Evolutionary conservation across 1,140 invertebrate species (phyloP), one percentile per base, ranked within the genome.

Genomic region (Drosophila sp.): DNA sequence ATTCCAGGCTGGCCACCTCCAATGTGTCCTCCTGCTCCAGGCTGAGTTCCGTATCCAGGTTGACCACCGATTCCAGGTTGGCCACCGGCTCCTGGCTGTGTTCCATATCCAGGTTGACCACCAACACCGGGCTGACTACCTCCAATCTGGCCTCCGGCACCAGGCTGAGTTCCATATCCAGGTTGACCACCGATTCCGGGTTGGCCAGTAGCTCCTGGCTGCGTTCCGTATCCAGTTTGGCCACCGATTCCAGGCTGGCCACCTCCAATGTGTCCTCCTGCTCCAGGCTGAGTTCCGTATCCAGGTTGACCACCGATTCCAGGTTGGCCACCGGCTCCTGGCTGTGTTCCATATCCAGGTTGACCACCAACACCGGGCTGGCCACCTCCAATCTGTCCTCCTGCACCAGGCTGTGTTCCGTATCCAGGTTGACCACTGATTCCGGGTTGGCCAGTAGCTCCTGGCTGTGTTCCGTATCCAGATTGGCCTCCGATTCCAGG

Each of bases 351-450:
- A 2, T 17, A 17, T 38, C 62, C 60, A 0, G 71, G 38, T 33
- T 71, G 69, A 7, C 11, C 60, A n/a, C 38, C 33, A 25, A 17
- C 23, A 8, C 66, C 71, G 1, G 66, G 40, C 5, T 56, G 54
- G 30, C 1, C 3, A 0, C 30, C 35, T 25, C 44, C 47, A 4
- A n/a, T 1, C 10, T 71, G 57, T 1, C 66, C 62, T 8, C 66
- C 72, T 25, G 8, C 29, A 25, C 74, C 70, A 0, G 50, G 6
- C 17, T 61, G 66, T 0, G 29, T 38, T 50, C 70, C 71, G 10
- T 69, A 65, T 44, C 73, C 79, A 2, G 77, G 62, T 30, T 63
- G 71, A 27, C 17, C 33, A 32, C 66, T 67, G 7, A 47, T 30
- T 2, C 30, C 30, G 30, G 30, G 30, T 4, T 71, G 69, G 7